Base-by-base conservation (phyloP, 2,888 invertebrate genomes). In the Chloromyia formosa region DNA sequence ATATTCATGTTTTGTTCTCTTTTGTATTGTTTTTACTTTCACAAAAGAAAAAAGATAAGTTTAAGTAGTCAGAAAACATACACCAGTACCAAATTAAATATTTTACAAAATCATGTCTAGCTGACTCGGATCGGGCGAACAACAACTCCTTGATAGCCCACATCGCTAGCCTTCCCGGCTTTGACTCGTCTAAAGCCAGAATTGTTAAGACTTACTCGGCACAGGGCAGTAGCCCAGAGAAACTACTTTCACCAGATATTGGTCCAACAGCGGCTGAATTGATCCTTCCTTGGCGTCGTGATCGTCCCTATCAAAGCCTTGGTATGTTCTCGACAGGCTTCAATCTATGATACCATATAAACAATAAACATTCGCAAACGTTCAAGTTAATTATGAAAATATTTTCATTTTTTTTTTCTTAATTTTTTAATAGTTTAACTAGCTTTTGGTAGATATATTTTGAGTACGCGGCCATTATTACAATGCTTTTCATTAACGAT, bases 221-320 rank as follows among this genome's bases (percentile, higher is more conserved):
- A 69, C 78, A 79, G 73, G 79, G 78, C 77, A 79, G 77, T 74
- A 82, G 82, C 80, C 81, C 84, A 77, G 84, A 84, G 78, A 81
- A 79, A 83, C 54, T 74, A 54, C 79, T 83, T 78, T 82, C 84
- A 78, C 84, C 84, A 75, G 90, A 89, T 79, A 88, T 90, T 82
- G 88, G 90, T 81, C 90, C 92, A 81, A 93, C 93, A 81, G 91
- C 91, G 82, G 91, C 93, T 84, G 94, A 94, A 88, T 89, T 91
- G 85, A 91, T 91, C 80, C 89, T 94, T 85, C 95, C 95, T 83
- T 95, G 95, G 95, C 90, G 93, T 86, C 88, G 91, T 84, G 92
- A 92, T 86, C 89, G 89, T 86, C 90, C 90, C 87, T 90, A 89
- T 86, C 89, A 89, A 85, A 89, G 90, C 86, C 89, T 90, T 87